Evolutionary conservation across 2,113 vertebrate genomes (phyloP).

Genomic region (Pluvianellus socialis): DNA sequence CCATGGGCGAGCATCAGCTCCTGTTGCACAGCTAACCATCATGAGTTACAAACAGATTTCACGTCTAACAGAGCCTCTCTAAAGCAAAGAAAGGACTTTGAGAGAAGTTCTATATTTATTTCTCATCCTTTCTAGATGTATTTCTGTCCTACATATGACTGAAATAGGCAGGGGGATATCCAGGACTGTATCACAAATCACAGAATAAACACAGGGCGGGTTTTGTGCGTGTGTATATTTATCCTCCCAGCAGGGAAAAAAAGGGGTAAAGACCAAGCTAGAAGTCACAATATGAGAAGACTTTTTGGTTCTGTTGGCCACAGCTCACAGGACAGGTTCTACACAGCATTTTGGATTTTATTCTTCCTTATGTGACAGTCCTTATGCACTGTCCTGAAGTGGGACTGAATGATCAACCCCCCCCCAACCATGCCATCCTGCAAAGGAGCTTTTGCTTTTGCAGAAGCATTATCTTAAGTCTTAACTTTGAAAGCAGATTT

Average conservation of each 20-base stretch:
- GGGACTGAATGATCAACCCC: not conserved
- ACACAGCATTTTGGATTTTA: rapidly evolving
- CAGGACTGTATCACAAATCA: not conserved
- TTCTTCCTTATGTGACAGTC: not conserved
- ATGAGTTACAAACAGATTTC: not conserved
- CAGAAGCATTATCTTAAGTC: not conserved
- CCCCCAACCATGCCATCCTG: no score
- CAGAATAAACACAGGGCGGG: not conserved
- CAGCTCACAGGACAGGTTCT: not conserved
- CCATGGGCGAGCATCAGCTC: not conserved
- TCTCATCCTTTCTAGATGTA: not conserved
- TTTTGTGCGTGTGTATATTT: not conserved
- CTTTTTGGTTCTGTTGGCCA: not conserved
- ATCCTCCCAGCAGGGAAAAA: not conserved
- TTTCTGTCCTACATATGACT: not conserved
- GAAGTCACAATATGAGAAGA: not conserved
- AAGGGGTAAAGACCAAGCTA: not conserved
- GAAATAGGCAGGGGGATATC: not conserved
- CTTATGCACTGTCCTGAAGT: not conserved
- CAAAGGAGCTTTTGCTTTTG: not conserved
- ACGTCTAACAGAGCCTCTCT: not conserved
- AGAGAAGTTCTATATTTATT: not conserved
- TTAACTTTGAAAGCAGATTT: not conserved
- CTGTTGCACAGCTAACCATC: not conserved
- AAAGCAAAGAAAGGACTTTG: not conserved